phyloP scores from a whole-genome alignment of 2,888 invertebrate species.

The Nysson spinosus region DNA sequence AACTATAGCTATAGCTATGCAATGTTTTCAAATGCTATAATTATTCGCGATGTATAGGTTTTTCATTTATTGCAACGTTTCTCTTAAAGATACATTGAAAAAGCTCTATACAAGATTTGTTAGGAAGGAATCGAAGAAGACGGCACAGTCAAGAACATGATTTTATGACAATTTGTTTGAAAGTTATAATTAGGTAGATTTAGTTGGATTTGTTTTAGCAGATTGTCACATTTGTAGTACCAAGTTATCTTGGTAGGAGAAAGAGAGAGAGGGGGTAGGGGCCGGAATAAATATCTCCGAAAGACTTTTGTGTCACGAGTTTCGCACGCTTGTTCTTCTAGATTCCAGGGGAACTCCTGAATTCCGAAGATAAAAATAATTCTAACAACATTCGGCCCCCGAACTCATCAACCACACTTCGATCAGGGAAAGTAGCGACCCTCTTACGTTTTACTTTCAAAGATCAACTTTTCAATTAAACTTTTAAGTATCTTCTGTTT shows the following conservation, averaged over 20 bases:
- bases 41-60: too few relatives aligned
- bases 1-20: too few relatives aligned
- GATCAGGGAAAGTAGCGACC: neutral
- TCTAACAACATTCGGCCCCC: constrained; percentile 9
- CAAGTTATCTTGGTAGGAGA: neutral
- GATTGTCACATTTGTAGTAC: too few relatives aligned
- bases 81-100: too few relatives aligned
- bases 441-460: neutral
- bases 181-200: too few relatives aligned
- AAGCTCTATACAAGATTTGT: too few relatives aligned
- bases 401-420: constrained; percentile 7
- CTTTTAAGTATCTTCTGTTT: constrained; percentile 15
- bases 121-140: too few relatives aligned
- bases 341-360: constrained; percentile 22
- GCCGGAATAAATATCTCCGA: neutral
- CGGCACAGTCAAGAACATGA: too few relatives aligned
- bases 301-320: constrained; percentile 4
- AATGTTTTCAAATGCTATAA: too few relatives aligned
- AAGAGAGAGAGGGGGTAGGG: neutral
- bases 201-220: too few relatives aligned
- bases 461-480: constrained; percentile 32
- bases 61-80: too few relatives aligned
- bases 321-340: neutral
- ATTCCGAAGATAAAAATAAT: constrained; percentile 23
- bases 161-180: too few relatives aligned